Conservation (phyloP, 2,113 vertebrate genomes). For the Entelurus aequoreus region DNA sequence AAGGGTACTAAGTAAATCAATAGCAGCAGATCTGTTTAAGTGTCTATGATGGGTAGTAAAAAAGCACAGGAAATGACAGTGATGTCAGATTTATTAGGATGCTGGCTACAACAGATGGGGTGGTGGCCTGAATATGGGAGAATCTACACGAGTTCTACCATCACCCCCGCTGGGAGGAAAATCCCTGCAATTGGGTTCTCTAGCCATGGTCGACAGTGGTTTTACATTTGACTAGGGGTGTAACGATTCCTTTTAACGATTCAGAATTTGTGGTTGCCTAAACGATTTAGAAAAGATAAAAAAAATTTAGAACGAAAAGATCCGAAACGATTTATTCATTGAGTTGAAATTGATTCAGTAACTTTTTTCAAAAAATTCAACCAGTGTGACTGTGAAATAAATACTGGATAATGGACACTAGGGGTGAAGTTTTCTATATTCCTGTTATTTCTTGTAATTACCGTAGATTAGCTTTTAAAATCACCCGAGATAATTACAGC, state of each 20-base stretch:
- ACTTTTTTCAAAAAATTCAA: too few relatives aligned
- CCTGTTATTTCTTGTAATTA: too few relatives aligned
- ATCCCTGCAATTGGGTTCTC: constrained; percentile 35
- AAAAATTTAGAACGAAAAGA: too few relatives aligned
- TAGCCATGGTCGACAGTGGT: constrained; percentile 1
- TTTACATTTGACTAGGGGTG: constrained; percentile 8
- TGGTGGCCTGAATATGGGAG: constrained; percentile 53
- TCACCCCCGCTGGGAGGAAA: constrained; percentile 41
- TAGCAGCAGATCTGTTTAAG: constrained; percentile 7
- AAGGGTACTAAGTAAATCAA: neutral
- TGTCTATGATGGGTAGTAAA: constrained; percentile 3
- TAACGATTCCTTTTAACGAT: neutral
- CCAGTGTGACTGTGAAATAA: too few relatives aligned
- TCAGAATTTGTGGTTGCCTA: too few relatives aligned
- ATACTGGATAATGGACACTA: too few relatives aligned
- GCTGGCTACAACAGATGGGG: constrained; percentile 60
- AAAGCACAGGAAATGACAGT: constrained; percentile 1
- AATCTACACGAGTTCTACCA: constrained; percentile 35
- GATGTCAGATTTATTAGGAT: constrained; percentile 36
- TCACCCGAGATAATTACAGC: too few relatives aligned
- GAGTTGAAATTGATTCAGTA: too few relatives aligned
- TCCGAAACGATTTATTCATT: too few relatives aligned
- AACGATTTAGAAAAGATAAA: too few relatives aligned
- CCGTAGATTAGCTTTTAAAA: too few relatives aligned
- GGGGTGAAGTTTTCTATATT: too few relatives aligned